Base-by-base conservation (phyloP, 2,113 vertebrate genomes). In the Indicator indicator region DNA sequence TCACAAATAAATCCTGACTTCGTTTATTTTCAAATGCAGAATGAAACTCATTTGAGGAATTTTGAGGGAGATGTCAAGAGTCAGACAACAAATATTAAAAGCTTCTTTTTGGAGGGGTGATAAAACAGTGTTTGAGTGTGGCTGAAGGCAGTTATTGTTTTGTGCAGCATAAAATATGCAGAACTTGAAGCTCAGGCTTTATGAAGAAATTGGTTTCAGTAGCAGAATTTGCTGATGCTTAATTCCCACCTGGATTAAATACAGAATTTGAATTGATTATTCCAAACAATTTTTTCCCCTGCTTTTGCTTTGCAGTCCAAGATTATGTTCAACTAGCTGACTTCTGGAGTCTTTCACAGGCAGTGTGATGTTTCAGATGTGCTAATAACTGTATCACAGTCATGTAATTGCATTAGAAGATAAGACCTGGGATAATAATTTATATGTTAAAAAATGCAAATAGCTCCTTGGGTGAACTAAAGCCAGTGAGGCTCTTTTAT, bases 381-480 rank as follows among this genome's bases (percentile, higher is more conserved):
- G 87, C 62, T 92, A 88, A 90, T 95, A 84, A 83, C 90, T 86
- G 64, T 86, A 62, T 92, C 86, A 21, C 62, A 76, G 54, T 86
- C 91, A 42, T 62, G 88, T 96, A 95, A 94, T 88, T 96, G 92
- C 77, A 74, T 76, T 89, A 85, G 52, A 81, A 89, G 95, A 96
- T 97, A 95, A 91, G 88, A 80, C 46, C 60, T 56, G 32, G 78
- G 86, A 92, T 95, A 64, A 92, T 95, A 78, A 84, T 92, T 85
- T 75, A 44, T 92, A 75, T 90, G 90, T 88, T 89, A 94, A 96
- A 94, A 95, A 94, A 95, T 94, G 90, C 86, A 95, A 77, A 87
- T 93, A 50, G 20, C 40, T 87, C 40, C 82, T 88, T 54, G 3
- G 5, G 68, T 46, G 81, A 69, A 55, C 32, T 86, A 73, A 88